Conservation (phyloP, 2,113 vertebrate genomes). For the Mus spicilegus region DNA sequence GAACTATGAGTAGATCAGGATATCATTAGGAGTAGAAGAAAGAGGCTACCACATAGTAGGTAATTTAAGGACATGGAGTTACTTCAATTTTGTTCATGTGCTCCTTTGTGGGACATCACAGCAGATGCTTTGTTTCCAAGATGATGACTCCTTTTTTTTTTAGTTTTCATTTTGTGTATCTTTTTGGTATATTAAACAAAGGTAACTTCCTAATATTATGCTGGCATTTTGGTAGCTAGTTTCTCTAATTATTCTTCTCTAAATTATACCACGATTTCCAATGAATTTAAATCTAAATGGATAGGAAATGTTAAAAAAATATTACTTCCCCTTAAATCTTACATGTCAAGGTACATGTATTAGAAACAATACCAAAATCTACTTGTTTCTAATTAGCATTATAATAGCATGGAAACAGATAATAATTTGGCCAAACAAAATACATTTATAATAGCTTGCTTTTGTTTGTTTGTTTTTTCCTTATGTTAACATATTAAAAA, state of each 20-base stretch:
- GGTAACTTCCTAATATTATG: not conserved
- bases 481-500: slow-evolving; percentile 4
- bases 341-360: not conserved
- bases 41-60: not conserved
- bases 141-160: not conserved
- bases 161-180: not conserved
- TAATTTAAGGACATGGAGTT: not conserved
- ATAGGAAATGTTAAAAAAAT: not conserved
- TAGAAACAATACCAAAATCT: not conserved
- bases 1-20: not conserved
- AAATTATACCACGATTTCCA: not conserved
- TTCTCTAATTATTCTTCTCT: not conserved
- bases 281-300: not conserved
- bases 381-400: not conserved
- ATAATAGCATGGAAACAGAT: not conserved
- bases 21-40: not conserved
- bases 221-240: not conserved
- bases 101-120: not conserved
- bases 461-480: not conserved
- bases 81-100: not conserved
- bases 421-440: not conserved
- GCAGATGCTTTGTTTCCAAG: not conserved
- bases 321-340: not conserved
- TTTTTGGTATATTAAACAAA: not conserved
- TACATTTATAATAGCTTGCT: not conserved